Base-by-base conservation (phyloP, 2,797 vertebrate species). In the Mus caroli region DNA sequence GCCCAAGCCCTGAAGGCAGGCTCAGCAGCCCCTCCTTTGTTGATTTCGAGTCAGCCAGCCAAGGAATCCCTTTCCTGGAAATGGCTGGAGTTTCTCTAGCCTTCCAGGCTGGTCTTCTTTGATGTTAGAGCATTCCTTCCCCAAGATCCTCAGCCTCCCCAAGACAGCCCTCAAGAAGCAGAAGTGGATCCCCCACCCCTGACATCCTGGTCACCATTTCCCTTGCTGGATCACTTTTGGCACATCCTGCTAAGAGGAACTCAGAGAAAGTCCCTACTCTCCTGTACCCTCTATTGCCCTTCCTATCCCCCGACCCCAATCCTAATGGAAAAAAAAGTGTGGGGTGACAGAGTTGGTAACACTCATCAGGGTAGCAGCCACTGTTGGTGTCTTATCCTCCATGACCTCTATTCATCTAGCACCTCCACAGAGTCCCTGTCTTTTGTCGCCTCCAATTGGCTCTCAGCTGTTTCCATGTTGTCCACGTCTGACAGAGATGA, bases 351-450 rank as follows among this genome's bases (percentile, higher is more conserved):
- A 54, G 43, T 4, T 2, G 13, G 73, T 34, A 37, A 67, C 28
- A 4, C 69, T 34, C 6, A 52, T 67, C 54, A 56, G 20, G 94
- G 15, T 43, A 77, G 62, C 34, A 2, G 31, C 0, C 52, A 19
- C 54, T 14, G 22, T 2, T 6, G 4, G 34, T 2, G 62, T 24
- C 20, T 1, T 37, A 54, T 7, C 11, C 46, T 8, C 76, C 24
- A 0, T 24, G 1, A 80, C 43, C 0, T 88, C 86, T 94, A 97
- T 28, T 96, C 95, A 11, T 95, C 92, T 0, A 10, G 56, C 93
- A 91, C 79, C 87, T 94, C 95, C 84, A 50, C 43, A 0, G 76
- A 84, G 82, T 92, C 96, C 83, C 89, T 69, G 0, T 94, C 83
- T 80, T 78, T 93, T 3, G 20, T 58, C 14, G 84, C 90, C 64